Conservation (phyloP, 2,113 vertebrate species). For the Hypanus sabinus region DNA sequence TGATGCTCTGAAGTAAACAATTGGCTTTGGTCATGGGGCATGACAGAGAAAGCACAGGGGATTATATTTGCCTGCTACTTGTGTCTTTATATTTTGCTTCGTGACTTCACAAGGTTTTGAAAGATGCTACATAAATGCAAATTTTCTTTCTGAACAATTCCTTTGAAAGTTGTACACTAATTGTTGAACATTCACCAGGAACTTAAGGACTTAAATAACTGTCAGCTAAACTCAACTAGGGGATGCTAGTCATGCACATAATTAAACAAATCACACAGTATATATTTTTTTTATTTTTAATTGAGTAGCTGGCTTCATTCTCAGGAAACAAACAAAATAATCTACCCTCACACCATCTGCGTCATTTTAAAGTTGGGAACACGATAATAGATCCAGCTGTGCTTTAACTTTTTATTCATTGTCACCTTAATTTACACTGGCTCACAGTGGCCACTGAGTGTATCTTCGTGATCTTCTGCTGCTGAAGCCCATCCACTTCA, state of each 20-base stretch:
- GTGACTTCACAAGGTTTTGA: not conserved
- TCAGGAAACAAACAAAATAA: not conserved
- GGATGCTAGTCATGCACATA: not conserved
- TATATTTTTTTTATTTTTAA: not conserved
- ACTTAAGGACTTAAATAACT: not conserved
- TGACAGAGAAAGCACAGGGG: too few species aligned
- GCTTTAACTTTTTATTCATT: not conserved
- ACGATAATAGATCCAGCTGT: not conserved
- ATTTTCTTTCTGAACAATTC: not conserved
- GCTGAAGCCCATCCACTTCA: too few species aligned
- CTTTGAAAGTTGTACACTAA: not conserved
- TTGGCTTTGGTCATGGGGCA: too few species aligned
- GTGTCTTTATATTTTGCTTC: too few species aligned
- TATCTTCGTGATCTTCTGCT: too few species aligned
- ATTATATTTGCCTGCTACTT: too few species aligned
- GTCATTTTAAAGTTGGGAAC: not conserved
- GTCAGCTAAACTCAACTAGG: not conserved
- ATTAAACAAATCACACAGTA: not conserved
- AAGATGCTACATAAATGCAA: not conserved
- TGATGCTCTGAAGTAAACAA: too few species aligned
- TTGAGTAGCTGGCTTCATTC: not conserved
- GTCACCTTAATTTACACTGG: not conserved
- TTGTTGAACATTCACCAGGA: not conserved
- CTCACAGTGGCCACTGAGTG: too few species aligned
- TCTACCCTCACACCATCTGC: not conserved